Evolutionary conservation across 2,113 vertebrate genomes (phyloP), one percentile per base, ranked within the genome.

Genomic region (Lepisosteus osseus): DNA sequence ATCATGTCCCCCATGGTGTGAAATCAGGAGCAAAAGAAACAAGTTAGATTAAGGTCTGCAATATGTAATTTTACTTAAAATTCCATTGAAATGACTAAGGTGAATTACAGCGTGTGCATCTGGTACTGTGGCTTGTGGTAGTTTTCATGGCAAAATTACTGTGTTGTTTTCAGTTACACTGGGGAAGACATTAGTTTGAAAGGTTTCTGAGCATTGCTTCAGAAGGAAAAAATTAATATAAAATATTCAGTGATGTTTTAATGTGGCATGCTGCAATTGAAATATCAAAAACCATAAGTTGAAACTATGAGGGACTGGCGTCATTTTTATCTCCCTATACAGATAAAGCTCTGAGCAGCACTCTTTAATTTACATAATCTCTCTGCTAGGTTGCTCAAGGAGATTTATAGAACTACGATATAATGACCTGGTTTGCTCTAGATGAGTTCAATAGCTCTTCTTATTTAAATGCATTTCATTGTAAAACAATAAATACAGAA

Each of bases 371-470:
- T 69, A 43, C 14, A 3, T 87, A 84, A 86, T 83, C 83, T 82
- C 44, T 88, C 83, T 69, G 69, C 73, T 9, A 15, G 80, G 82
- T 84, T 84, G 82, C 74, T 79, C 78, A 74, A 6, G 78, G 75
- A 76, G 78, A 74, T 54, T 17, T 40, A 67, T 14, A 54, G 76
- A 66, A 80, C 73, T 82, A 72, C 70, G 77, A 79, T 76, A 73
- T 11, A 0, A 4, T 54, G 67, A 76, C 74, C 71, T 47, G 65
- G 75, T 63, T 66, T 56, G 65, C 4, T 9, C 65, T 69, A 2
- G 70, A 62, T 74, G 77, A 72, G 62, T 82, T 57, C 41, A 63
- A 41, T 51, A 64, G 47, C 71, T 11, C 13, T 71, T 69, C 29
- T 71, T 61, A 67, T 61, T 43, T 4, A n/a, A 67, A 43, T 74